Conservation (phyloP, 2,888 invertebrate genomes). For the Drosophila putrida region DNA sequence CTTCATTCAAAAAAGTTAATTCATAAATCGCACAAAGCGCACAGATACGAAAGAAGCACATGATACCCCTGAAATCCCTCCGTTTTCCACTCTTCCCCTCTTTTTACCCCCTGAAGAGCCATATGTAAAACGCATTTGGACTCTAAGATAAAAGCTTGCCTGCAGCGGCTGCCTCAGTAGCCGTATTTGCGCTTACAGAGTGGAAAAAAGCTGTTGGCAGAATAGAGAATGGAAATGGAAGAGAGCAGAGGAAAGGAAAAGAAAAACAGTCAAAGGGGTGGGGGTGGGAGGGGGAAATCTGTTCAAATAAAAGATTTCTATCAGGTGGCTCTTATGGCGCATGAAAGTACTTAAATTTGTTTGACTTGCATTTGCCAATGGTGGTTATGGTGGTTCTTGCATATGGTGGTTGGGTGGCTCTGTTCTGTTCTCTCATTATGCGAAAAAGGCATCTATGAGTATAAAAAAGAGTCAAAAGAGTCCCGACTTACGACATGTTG, state of each 20-base stretch:
- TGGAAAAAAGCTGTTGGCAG: constrained; percentile 24
- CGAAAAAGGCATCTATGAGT: constrained; percentile 44
- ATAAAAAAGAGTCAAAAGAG: constrained; percentile 23
- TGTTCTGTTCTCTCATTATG: constrained; percentile 49
- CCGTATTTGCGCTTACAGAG: constrained; percentile 30
- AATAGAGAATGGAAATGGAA: neutral
- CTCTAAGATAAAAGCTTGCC: constrained; percentile 68
- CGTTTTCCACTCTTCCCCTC: neutral
- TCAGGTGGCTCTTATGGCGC: constrained; percentile 78
- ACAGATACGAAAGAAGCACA: constrained; percentile 69
- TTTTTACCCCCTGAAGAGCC: constrained; percentile 3
- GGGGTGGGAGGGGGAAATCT: constrained; percentile 19
- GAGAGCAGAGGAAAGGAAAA: too few species aligned
- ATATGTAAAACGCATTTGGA: constrained; percentile 74
- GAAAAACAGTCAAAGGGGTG: neutral
- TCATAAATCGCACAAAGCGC: constrained; percentile 79
- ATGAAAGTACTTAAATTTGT: constrained; percentile 81
- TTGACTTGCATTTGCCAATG: constrained; percentile 68
- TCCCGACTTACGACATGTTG: constrained; percentile 35
- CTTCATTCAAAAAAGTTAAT: constrained; percentile 80
- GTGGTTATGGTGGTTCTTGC: constrained; percentile 5
- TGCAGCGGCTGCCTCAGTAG: constrained; percentile 47
- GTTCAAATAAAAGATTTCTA: constrained; percentile 78
- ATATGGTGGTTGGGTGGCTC: constrained; percentile 2
- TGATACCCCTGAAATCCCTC: constrained; percentile 18